Base-by-base conservation (phyloP, 2,797 vertebrate genomes). In the Leptodactylus fallax region DNA sequence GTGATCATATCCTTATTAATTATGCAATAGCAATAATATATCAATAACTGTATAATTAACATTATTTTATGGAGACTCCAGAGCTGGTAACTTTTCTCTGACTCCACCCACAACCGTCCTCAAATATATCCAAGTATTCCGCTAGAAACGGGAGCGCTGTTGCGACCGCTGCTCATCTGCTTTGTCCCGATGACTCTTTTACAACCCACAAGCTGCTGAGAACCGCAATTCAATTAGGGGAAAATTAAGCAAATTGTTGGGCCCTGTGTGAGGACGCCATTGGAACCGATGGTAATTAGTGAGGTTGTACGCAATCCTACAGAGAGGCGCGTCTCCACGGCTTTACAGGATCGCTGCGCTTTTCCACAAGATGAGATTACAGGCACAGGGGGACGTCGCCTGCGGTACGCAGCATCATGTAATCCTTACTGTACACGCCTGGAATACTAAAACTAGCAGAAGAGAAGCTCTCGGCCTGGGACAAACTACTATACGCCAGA, bases 201-300 rank as follows among this genome's bases (percentile, higher is more conserved):
- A n/a, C n/a, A n/a, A n/a, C n/a, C n/a, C 17, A 16, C n/a, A 25
- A 56, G 7, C 72, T 19, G n/a, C 36, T 3, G 17, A 47, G 11
- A 23, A 51, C 36, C 36, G 14, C 81, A 4, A 56, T 72, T 56
- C 51, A 83, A 83, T 72, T 72, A 72, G 16, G 14, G 12, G 23
- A 45, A 83, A 83, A 83, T 58, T 8, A 72, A 49, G 53, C 49
- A 71, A 56, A 83, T 58, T n/a, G 51, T 83, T 72, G 9, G 16
- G 81, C 14, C 65, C 67, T 3, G 49, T 27, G 49, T 51, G 61
- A 69, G 53, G 36, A 4, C 36, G 36, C 55, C 21, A 53, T 69
- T 55, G 27, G 14, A 27, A 27, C 9, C 51, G 1, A 36, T 21
- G 56, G 23, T 83, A 83, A 83, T 83, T 71, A 72, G 17, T 61